Conservation (phyloP, 1,140 invertebrate species). For the Calliphora vicina region DNA sequence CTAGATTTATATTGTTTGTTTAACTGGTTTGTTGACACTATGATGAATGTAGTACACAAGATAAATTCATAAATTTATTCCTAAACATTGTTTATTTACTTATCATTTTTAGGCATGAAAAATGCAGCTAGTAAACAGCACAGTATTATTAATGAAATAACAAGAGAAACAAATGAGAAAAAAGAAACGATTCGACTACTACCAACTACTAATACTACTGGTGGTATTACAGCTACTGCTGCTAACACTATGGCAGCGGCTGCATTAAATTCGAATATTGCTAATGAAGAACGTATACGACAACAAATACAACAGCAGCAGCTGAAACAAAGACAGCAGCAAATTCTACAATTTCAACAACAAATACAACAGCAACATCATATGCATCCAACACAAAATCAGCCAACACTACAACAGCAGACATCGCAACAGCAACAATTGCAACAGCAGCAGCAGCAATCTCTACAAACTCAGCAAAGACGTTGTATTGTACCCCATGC, state of each 20-base stretch:
- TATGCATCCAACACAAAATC: conserved; percentile 34
- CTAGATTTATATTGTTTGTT: no score
- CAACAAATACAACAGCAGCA: conserved; percentile 2
- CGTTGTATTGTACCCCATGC: conserved; percentile 74
- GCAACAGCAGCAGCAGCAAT: neutral
- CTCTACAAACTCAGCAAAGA: conserved; percentile 40
- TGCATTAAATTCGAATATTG: neutral
- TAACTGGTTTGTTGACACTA: no score
- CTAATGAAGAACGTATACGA: neutral
- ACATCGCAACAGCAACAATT: conserved; percentile 38
- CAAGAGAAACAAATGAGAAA: conserved; percentile 27
- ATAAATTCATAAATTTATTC: no score
- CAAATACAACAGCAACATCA: conserved; percentile 40
- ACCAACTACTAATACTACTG: neutral
- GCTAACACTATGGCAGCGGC: neutral
- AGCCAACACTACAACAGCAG: conserved; percentile 44
- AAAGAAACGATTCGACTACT: neutral
- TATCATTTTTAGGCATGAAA: conserved; percentile 52
- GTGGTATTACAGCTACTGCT: neutral
- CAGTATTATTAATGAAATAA: neutral
- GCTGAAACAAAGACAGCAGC: neutral
- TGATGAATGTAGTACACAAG: no score
- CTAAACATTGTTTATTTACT: neutral
- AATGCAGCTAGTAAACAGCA: conserved; percentile 47
- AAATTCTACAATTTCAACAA: conserved; percentile 13